phyloP scores from a whole-genome alignment of 2,113 vertebrate genomes.

The Cryptotis parvus region DNA sequence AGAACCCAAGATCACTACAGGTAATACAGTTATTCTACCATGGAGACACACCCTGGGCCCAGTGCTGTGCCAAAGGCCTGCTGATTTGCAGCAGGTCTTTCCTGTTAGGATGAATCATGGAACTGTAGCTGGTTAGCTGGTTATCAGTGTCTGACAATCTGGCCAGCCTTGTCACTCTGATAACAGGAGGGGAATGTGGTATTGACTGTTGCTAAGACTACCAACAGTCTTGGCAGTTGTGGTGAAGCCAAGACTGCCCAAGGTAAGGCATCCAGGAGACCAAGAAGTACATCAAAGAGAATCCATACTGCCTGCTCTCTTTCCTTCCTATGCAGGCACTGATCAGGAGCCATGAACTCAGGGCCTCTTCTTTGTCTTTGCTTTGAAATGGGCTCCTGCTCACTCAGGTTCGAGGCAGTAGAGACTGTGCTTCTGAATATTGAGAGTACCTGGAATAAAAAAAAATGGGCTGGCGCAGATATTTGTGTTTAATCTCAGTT shows the following conservation, averaged over 20 bases:
- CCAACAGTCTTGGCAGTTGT: too few species aligned
- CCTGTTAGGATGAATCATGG: neutral
- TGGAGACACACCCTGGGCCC: too few species aligned
- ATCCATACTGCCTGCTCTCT: neutral
- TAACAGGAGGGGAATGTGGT: neutral
- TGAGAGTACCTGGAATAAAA: neutral
- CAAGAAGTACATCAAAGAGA: neutral
- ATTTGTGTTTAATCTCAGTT: conserved; percentile 50
- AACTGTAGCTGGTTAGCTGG: neutral
- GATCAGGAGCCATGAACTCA: neutral
- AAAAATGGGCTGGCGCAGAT: neutral
- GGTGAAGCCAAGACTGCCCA: neutral
- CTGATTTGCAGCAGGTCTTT: neutral
- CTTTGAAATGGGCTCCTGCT: conserved; percentile 27
- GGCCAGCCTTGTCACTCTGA: neutral
- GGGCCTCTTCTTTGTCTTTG: neutral
- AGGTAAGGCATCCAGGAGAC: neutral
- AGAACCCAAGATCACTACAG: too few species aligned
- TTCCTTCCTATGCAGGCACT: conserved; percentile 3
- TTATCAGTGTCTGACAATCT: neutral
- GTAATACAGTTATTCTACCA: too few species aligned
- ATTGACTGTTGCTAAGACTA: too few species aligned
- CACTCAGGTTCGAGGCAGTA: conserved; percentile 26
- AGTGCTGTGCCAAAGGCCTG: neutral
- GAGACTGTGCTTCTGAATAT: conserved; percentile 19